Evolutionary conservation across 2,797 vertebrate species (phyloP).

Genomic region (Danio jaintianensis): DNA sequence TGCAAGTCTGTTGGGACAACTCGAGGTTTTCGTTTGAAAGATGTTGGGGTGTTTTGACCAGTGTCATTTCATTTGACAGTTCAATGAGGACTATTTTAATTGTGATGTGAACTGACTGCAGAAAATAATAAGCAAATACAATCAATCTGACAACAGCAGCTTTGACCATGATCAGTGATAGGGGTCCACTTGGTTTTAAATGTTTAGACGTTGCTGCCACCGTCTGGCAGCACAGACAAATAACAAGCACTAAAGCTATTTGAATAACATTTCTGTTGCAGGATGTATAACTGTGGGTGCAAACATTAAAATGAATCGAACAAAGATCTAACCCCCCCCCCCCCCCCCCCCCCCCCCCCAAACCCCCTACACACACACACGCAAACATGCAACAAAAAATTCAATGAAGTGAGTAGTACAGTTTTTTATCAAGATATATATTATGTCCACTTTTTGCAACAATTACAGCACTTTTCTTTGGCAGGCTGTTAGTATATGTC

Average conservation of each 20-base stretch:
- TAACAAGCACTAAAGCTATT: neutral
- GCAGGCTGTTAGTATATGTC: no score
- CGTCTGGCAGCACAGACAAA: constrained; percentile 3
- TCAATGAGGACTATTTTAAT: neutral
- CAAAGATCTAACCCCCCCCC: no score
- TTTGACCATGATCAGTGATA: neutral
- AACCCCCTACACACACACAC: no score
- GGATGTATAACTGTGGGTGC: no score
- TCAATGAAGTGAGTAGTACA: no score
- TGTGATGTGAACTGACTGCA: neutral
- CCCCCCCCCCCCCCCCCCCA: no score
- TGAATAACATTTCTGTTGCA: neutral
- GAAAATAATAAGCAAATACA: neutral
- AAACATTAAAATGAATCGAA: no score
- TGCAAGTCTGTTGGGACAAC: constrained; percentile 41
- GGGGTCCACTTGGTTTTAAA: neutral
- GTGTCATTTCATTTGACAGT: neutral
- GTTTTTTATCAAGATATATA: no score
- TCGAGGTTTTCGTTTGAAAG: neutral
- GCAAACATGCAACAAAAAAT: no score
- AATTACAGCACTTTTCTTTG: no score
- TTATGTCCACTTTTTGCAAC: no score
- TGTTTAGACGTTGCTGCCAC: constrained; percentile 33
- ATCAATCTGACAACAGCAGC: neutral
- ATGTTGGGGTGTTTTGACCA: neutral